Conservation (phyloP, 2,113 vertebrate species). For the Aldabrachelys gigantea region DNA sequence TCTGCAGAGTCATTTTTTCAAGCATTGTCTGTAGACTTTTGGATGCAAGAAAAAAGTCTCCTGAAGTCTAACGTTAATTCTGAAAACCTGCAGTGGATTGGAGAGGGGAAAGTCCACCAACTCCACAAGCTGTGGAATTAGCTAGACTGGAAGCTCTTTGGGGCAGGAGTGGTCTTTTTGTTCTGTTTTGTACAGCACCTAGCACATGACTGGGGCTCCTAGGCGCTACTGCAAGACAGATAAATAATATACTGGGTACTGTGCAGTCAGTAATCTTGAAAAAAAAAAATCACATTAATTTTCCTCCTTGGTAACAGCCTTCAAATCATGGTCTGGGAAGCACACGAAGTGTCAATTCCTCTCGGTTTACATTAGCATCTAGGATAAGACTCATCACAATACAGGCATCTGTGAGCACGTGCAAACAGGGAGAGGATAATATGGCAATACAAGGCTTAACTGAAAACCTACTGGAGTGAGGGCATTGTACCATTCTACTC, state of each 20-base stretch:
- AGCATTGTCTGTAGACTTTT: neutral
- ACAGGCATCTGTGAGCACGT: neutral
- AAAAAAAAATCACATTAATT: accelerated
- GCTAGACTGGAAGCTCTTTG: neutral
- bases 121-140: neutral
- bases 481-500: neutral
- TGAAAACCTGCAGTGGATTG: neutral
- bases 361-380: accelerated
- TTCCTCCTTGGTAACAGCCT: accelerated
- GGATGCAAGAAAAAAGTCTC: neutral
- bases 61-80: neutral
- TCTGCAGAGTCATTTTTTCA: neutral
- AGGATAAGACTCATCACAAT: neutral
- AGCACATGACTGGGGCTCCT: neutral
- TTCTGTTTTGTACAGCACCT: accelerated
- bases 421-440: neutral
- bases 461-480: neutral
- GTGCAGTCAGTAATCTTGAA: neutral
- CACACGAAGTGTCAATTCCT: neutral
- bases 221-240: accelerated
- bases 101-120: neutral
- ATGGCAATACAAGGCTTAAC: too few species aligned
- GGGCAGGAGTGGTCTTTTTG: neutral
- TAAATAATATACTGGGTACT: neutral
- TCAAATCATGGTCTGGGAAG: neutral